Conservation (phyloP, 2,797 vertebrate species). For the Diceros bicornis region DNA sequence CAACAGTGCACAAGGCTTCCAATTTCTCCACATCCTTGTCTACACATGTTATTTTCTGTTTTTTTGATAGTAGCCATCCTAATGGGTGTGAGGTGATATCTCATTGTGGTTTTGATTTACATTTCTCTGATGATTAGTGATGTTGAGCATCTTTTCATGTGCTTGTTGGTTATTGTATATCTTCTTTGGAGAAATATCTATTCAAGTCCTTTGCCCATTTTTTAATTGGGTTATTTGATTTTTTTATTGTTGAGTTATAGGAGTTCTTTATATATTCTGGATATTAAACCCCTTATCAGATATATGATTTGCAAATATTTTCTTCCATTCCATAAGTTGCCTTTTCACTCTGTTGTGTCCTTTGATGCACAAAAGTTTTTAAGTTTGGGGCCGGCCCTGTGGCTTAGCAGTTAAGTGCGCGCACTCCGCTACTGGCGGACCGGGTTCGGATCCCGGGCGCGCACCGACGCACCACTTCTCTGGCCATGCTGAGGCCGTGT, state of each 20-base stretch:
- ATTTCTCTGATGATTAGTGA: neutral
- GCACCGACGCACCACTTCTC: too few relatives aligned
- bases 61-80: neutral
- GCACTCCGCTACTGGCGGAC: too few relatives aligned
- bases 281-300: neutral
- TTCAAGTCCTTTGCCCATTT: neutral
- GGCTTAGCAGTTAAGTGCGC: too few relatives aligned
- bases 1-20: neutral
- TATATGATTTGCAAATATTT: neutral
- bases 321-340: neutral
- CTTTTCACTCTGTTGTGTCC: neutral
- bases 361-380: neutral
- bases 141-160: neutral
- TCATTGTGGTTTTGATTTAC: neutral
- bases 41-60: neutral
- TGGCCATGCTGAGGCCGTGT: too few relatives aligned
- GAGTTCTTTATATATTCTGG: neutral
- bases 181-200: neutral
- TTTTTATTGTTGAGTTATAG: slow-evolving; percentile 14
- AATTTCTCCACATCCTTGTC: neutral
- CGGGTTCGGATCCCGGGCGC: too few relatives aligned
- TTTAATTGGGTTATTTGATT: slow-evolving; percentile 18
- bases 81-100: neutral
- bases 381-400: neutral
- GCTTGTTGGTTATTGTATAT: neutral